phyloP scores from a whole-genome alignment of 2,888 invertebrate species.

The Pedicia rivosa region DNA sequence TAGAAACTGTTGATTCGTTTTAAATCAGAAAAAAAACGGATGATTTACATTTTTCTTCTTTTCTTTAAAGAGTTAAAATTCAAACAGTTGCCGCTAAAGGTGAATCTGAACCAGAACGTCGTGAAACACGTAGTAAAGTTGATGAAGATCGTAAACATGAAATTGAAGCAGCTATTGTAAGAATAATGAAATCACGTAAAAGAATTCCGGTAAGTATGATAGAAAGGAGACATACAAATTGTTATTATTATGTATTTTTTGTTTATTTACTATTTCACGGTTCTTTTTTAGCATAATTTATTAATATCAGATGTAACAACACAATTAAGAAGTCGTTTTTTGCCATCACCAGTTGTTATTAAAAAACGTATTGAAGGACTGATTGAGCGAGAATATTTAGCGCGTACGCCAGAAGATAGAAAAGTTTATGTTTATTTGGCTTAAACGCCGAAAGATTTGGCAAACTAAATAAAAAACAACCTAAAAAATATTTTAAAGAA shows the following conservation, averaged over 20 bases:
- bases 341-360: slow-evolving; percentile 94
- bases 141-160: slow-evolving; percentile 99
- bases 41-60: slow-evolving; percentile 6
- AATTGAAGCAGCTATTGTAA: slow-evolving; percentile 96
- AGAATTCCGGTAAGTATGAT: slow-evolving; percentile 57
- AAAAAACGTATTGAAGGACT: slow-evolving; percentile 99
- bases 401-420: slow-evolving; percentile 92
- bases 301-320: slow-evolving; percentile 95
- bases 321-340: slow-evolving; percentile 90
- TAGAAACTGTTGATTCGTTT: slow-evolving; percentile 5
- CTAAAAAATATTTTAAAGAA: too few relatives aligned
- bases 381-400: slow-evolving; percentile 97
- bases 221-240: neutral
- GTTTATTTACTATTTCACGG: neutral
- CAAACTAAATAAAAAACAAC: too few relatives aligned
- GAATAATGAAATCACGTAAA: slow-evolving; percentile 96
- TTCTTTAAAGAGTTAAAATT: slow-evolving; percentile 60
- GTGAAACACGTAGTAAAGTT: slow-evolving; percentile 93
- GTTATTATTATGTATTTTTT: slow-evolving; percentile 2
- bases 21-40: neutral
- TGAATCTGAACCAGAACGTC: slow-evolving; percentile 97
- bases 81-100: slow-evolving; percentile 90
- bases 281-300: slow-evolving; percentile 60
- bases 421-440: slow-evolving; percentile 94
- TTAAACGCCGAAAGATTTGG: too few relatives aligned